Conservation (phyloP, 2,113 vertebrate species). For the Toxotes chatareus region DNA sequence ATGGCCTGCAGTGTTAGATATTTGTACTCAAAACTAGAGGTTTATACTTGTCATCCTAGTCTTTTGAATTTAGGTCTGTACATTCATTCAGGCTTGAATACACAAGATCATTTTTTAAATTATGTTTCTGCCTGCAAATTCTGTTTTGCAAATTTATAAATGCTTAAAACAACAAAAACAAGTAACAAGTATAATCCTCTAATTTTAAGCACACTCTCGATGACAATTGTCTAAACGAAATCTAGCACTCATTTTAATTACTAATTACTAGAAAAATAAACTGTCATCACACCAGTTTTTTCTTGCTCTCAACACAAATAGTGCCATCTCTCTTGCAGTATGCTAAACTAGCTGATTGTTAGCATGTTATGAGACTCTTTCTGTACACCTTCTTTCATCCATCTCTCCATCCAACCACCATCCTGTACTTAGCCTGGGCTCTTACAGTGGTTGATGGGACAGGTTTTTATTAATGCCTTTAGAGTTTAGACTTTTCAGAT, state of each 20-base stretch:
- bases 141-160: not conserved
- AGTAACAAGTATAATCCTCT: not conserved
- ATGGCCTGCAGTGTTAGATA: not conserved
- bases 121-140: not conserved
- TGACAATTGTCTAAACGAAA: not conserved
- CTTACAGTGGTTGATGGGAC: conserved; percentile 43
- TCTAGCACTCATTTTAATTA: not conserved
- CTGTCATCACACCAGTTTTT: not conserved
- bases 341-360: not conserved
- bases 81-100: not conserved
- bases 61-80: not conserved
- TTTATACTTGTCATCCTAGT: not conserved
- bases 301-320: not conserved
- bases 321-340: not conserved
- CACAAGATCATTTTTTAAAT: not conserved
- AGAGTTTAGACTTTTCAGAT: conserved; percentile 60
- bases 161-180: not conserved
- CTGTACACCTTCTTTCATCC: not conserved
- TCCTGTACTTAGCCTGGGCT: conserved; percentile 23
- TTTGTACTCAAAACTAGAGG: not conserved
- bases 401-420: conserved; percentile 2
- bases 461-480: conserved; percentile 73
- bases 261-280: not conserved
- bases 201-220: not conserved
- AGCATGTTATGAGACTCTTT: not conserved